Percentiles rank a stretch among this genome's conserved stretches.
Conservation (phyloP, 2,888 invertebrate species). For the Apomyelois bistriatella region DNA sequence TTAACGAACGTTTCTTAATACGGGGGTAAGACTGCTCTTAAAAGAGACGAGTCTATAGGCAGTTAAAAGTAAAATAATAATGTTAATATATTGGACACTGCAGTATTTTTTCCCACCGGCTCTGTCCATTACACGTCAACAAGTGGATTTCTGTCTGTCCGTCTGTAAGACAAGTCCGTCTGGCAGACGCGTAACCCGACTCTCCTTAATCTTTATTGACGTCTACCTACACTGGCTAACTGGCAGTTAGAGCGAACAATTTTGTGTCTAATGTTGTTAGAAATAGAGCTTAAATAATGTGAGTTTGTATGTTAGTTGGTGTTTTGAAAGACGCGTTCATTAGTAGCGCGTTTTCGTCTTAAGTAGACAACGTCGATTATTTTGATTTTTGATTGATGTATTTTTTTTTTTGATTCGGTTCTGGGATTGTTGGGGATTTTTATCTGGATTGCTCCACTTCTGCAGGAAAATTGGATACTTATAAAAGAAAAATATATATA, state of each 20-base stretch:
- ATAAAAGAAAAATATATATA: too few relatives aligned
- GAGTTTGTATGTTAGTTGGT: slow-evolving; percentile 24
- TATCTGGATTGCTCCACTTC: too few relatives aligned
- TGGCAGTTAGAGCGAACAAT: slow-evolving; percentile 15
- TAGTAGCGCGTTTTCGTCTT: slow-evolving; percentile 55
- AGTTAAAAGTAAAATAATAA: too few relatives aligned
- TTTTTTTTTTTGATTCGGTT: slow-evolving; percentile 22
- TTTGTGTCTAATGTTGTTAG: slow-evolving; percentile 20
- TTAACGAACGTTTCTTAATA: too few relatives aligned
- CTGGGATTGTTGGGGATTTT: background rate
- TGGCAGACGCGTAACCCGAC: slow-evolving; percentile 34
- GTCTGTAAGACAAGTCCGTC: slow-evolving; percentile 27
- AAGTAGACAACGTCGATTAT: slow-evolving; percentile 54
- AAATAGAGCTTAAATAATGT: slow-evolving; percentile 14
- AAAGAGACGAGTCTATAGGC: too few relatives aligned
- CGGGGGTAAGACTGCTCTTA: too few relatives aligned
- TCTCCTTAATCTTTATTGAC: slow-evolving; percentile 61
- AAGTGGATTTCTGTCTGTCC: slow-evolving; percentile 46
- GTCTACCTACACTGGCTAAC: slow-evolving; percentile 16
- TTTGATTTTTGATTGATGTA: slow-evolving; percentile 49
- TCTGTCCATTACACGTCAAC: slow-evolving; percentile 55
- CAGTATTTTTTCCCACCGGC: slow-evolving; percentile 12
- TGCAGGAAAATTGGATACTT: too few relatives aligned
- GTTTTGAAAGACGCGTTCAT: slow-evolving; percentile 41
- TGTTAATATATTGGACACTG: background rate